phyloP scores from a whole-genome alignment of 92 coral and sea anemone genomes.

The Scolanthus callimorphus region DNA sequence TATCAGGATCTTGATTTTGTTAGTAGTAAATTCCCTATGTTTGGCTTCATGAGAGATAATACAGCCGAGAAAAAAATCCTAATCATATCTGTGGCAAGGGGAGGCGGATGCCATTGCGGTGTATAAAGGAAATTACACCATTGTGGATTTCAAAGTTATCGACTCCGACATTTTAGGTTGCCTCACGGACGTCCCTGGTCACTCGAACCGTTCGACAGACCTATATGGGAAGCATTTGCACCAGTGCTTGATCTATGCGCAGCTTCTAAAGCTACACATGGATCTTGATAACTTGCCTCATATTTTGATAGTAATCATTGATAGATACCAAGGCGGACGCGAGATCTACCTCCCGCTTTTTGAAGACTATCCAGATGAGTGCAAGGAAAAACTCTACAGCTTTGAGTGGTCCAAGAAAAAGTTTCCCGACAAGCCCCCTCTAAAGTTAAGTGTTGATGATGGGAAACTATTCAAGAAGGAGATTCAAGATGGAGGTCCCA shows the following conservation, averaged over 20 bases:
- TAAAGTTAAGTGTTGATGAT: too few relatives aligned
- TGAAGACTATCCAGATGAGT: conserved; percentile 24
- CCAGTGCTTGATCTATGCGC: conserved; percentile 56
- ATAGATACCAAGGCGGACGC: conserved; percentile 11
- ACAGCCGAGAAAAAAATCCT: not conserved
- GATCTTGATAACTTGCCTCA: conserved; percentile 33
- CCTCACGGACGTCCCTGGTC: conserved; percentile 2
- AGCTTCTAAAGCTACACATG: conserved; percentile 41
- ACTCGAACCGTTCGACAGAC: too few relatives aligned
- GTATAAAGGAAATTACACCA: conserved; percentile 20
- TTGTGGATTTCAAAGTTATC: conserved; percentile 51
- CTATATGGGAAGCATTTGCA: conserved; percentile 38
- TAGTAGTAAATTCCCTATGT: conserved; percentile 7
- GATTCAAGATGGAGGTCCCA: not conserved
- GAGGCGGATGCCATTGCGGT: conserved; percentile 37
- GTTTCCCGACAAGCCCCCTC: too few relatives aligned
- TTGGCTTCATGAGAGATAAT: conserved; percentile 18
- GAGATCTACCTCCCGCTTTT: conserved; percentile 25
- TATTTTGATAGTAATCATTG: conserved; percentile 40
- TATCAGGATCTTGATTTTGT: too few relatives aligned
- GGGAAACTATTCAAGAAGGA: too few relatives aligned
- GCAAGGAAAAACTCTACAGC: conserved; percentile 19
- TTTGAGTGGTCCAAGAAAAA: conserved; percentile 24
- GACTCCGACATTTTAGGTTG: conserved; percentile 11
- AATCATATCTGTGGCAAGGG: conserved; percentile 17